phyloP scores from a whole-genome alignment of 2,113 vertebrate species.

The Chamaetylas fuelleborni region DNA sequence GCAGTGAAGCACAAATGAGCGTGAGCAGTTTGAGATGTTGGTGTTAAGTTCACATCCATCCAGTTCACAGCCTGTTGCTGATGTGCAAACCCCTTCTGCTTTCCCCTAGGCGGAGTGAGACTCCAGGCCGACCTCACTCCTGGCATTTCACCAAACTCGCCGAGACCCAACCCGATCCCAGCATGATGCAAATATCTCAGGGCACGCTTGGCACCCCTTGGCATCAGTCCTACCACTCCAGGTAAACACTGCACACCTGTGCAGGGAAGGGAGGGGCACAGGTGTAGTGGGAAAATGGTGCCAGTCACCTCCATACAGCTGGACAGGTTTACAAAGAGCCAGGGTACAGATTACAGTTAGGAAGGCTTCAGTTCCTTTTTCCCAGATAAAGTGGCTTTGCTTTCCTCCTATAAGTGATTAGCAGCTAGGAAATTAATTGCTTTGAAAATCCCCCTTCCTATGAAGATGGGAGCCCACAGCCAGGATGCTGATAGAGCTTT shows the following conservation, averaged over 20 bases:
- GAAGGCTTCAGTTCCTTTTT: not conserved
- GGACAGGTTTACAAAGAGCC: not conserved
- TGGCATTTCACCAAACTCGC: constrained; percentile 89
- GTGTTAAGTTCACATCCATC: not conserved
- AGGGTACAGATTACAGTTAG: not conserved
- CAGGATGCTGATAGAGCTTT: not conserved
- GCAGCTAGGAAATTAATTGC: not conserved
- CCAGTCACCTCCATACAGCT: not conserved
- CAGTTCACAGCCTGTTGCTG: not conserved
- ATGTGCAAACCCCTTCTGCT: not conserved
- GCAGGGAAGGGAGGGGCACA: not conserved
- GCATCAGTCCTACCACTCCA: constrained; percentile 88
- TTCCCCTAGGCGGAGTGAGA: constrained; percentile 80
- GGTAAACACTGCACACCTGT: constrained; percentile 69
- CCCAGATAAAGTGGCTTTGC: not conserved
- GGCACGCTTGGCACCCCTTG: constrained; percentile 84
- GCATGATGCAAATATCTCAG: constrained; percentile 91
- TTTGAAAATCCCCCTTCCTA: not conserved
- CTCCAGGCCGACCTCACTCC: constrained; percentile 85
- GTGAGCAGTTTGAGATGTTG: not conserved
- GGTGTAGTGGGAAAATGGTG: not conserved
- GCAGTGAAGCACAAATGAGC: not conserved
- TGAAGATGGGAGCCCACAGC: not conserved
- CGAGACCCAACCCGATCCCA: constrained; percentile 78
- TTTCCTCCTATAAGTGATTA: not conserved